A percentile compares a stretch with the other conserved stretches of the same genome.
These are phyloP conservation scores for Myathropa florea DNA, from an alignment of 2,888 invertebrate genomes.

Conservation along the genomic window DNA sequence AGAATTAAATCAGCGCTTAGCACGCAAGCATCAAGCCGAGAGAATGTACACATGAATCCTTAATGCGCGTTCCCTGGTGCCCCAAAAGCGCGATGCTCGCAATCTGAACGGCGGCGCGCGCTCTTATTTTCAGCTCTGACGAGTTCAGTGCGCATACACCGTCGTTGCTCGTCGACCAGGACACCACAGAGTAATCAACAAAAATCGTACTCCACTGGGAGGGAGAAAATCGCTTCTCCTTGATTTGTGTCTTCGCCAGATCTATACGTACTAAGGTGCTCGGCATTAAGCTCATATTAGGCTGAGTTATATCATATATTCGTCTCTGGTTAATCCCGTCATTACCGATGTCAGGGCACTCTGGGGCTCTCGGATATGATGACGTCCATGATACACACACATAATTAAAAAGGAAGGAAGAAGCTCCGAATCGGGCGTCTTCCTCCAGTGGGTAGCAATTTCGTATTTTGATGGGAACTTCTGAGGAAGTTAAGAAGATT, in stretches of 20 bases:
- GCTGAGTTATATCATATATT: constrained; percentile 50
- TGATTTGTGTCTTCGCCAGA: constrained; percentile 31
- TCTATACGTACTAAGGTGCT: constrained; percentile 28
- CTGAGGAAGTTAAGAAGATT: constrained; percentile 59
- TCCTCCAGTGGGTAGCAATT: constrained; percentile 50
- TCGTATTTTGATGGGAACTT: constrained; percentile 53
- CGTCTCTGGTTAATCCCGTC: constrained; percentile 51
- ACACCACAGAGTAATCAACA: constrained; percentile 43
- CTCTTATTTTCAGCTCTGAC: neutral
- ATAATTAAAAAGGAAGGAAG: constrained; percentile 61
- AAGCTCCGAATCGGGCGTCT: constrained; percentile 56
- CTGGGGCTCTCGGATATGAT: constrained; percentile 26
- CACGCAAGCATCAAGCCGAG: constrained; percentile 72
- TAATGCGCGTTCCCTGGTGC: constrained; percentile 44
- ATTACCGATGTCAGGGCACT: constrained; percentile 44
- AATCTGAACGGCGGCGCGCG: neutral
- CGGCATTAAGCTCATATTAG: constrained; percentile 63
- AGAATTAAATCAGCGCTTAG: constrained; percentile 74
- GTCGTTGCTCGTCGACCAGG: neutral
- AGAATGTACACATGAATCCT: constrained; percentile 38
- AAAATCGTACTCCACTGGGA: constrained; percentile 46
- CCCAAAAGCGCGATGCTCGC: constrained; percentile 2
- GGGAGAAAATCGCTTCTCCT: constrained; percentile 8
- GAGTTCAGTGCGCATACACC: too few relatives aligned
- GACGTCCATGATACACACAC: constrained; percentile 52